These are phyloP conservation scores for human (Homo sapiens) DNA, from an alignment of 2,113 vertebrate species.

Conservation along the genomic window GRCh38 chrX:51182501-51183000, in stretches of 20 bases:
- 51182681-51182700: neutral
- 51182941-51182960: neutral
- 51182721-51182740: neutral
- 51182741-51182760: neutral
- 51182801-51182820: neutral
- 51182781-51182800: neutral
- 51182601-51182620: neutral
- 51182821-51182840: neutral
- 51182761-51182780: neutral
- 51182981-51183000: neutral
- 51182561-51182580: neutral
- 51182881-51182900: neutral
- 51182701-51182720: neutral
- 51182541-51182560: neutral
- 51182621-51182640: neutral
- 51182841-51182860: neutral
- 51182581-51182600: neutral
- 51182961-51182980: neutral
- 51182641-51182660: neutral
- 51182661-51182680: neutral
- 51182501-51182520: neutral
- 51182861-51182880: neutral
- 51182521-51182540: neutral
- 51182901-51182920: neutral
- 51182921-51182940: neutral